These are phyloP conservation scores for Callipepla squamata DNA, from an alignment of 2,113 vertebrate genomes.

Conservation along the genomic window DNA sequence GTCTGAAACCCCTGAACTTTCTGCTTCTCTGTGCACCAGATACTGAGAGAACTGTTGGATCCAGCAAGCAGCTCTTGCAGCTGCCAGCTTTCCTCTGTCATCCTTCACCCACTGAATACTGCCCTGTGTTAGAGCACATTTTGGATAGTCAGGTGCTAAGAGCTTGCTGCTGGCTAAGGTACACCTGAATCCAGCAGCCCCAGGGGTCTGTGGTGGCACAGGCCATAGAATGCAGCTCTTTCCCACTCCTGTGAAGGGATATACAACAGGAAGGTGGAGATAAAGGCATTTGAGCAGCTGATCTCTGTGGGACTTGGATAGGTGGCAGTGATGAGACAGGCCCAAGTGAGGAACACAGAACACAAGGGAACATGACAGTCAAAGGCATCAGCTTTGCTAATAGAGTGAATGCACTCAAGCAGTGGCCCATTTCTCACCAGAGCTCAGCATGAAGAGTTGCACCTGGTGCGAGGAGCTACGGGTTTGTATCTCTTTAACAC, in stretches of 20 bases:
- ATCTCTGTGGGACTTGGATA: background rate
- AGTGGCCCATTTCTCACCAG: background rate
- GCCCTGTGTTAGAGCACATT: background rate
- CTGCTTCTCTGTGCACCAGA: background rate
- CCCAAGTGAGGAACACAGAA: background rate
- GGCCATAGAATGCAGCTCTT: background rate
- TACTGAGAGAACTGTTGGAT: background rate
- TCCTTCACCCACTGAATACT: background rate
- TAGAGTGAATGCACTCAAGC: background rate
- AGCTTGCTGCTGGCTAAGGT: background rate
- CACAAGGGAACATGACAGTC: background rate
- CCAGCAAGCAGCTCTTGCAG: background rate
- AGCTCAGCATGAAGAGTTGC: background rate
- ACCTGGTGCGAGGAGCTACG: background rate
- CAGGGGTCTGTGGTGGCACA: background rate
- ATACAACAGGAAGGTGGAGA: background rate
- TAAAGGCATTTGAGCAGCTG: background rate
- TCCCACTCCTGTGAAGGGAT: background rate
- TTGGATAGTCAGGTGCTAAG: accelerated
- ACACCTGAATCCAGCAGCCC: background rate
- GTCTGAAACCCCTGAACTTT: background rate
- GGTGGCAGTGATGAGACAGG: background rate
- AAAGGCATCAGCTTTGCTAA: no score
- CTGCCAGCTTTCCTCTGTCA: background rate
- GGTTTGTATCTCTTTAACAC: background rate